These are phyloP conservation scores for Caenorhabditis briggsae DNA, from an alignment of 1,140 invertebrate species.

Conservation along the genomic window DNA sequence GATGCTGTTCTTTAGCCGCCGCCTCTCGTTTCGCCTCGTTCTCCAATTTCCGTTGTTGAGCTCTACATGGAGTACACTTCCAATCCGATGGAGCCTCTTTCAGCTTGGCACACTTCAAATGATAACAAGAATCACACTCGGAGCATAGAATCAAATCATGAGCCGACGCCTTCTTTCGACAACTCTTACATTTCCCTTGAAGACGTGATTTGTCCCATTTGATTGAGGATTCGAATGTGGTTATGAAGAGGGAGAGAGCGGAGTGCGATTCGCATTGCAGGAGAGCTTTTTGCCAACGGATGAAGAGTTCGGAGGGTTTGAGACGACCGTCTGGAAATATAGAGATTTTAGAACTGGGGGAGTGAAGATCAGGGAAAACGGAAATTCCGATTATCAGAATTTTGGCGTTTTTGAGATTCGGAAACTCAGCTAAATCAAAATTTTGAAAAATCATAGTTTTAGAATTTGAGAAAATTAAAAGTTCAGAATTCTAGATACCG, in stretches of 20 bases:
- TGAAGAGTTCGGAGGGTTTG: constrained; percentile 42
- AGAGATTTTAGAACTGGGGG: too few species aligned
- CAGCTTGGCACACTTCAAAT: constrained; percentile 59
- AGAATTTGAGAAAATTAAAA: too few species aligned
- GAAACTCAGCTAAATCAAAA: too few species aligned
- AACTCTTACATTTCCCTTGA: constrained; percentile 61
- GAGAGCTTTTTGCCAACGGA: constrained; percentile 55
- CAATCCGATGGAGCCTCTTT: not conserved
- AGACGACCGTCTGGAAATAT: constrained; percentile 38
- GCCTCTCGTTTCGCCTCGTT: constrained; percentile 35
- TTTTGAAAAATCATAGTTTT: too few species aligned
- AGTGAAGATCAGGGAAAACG: too few species aligned
- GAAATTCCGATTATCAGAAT: too few species aligned
- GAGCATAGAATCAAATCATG: constrained; percentile 50
- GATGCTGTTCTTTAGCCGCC: not conserved
- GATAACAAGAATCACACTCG: constrained; percentile 59
- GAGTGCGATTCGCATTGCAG: constrained; percentile 50
- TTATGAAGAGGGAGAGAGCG: constrained; percentile 47
- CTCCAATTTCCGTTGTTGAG: constrained; percentile 22
- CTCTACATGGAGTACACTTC: constrained; percentile 37
- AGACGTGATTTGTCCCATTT: constrained; percentile 59
- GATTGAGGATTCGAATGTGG: constrained; percentile 58
- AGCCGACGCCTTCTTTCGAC: constrained; percentile 53
- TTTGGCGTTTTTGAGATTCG: too few species aligned
- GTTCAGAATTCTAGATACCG: too few species aligned